phyloP scores from a whole-genome alignment of 2,113 vertebrate species.

The Hemicordylus capensis region DNA sequence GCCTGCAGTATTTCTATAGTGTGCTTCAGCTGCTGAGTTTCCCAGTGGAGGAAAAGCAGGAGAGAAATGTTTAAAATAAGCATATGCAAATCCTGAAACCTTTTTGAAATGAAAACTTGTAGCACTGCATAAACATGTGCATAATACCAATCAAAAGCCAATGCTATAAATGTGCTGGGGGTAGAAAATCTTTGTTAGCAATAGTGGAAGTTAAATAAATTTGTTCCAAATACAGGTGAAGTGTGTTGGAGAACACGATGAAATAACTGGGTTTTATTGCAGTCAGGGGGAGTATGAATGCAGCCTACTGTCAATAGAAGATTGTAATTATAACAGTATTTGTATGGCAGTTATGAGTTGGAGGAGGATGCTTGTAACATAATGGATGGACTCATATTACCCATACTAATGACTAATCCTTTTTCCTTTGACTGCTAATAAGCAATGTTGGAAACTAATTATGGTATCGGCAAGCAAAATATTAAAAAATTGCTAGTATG shows the following conservation, averaged over 20 bases:
- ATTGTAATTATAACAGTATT: neutral
- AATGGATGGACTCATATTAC: neutral
- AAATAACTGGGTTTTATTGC: neutral
- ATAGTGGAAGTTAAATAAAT: neutral
- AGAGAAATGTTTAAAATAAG: too few relatives aligned
- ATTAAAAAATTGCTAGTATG: neutral
- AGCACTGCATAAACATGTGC: neutral
- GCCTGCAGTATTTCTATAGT: neutral
- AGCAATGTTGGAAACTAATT: neutral
- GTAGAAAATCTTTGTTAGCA: neutral
- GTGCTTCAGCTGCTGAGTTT: neutral
- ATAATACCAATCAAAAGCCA: neutral
- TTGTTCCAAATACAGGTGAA: neutral
- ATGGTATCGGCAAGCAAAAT: neutral
- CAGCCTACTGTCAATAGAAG: neutral
- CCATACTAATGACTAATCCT: neutral
- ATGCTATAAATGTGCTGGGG: neutral
- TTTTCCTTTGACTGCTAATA: neutral
- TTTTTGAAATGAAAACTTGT: neutral
- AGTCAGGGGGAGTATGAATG: neutral
- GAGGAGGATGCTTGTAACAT: neutral
- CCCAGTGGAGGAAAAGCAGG: too few relatives aligned
- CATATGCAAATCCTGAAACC: neutral
- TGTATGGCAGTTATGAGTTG: neutral
- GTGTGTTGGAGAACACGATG: neutral